A percentile compares a stretch with the other conserved stretches of the same genome.
These are phyloP conservation scores for Hiodon tergisus DNA, from an alignment of 2,113 vertebrate species.

Conservation along the genomic window DNA sequence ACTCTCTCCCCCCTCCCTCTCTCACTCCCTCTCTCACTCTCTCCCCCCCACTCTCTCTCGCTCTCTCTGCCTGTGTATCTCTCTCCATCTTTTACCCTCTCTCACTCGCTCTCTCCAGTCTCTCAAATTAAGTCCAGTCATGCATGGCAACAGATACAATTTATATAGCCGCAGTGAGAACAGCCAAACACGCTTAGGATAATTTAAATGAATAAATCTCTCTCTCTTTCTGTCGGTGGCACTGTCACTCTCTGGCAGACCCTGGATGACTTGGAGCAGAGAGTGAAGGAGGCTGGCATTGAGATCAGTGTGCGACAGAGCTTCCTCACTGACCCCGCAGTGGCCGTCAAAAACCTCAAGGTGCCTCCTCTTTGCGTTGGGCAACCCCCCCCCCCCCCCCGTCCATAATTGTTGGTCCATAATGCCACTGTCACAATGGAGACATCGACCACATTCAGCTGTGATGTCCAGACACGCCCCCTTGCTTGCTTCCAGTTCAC, in stretches of 20 bases:
- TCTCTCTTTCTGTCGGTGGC: constrained; percentile 5
- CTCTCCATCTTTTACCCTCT: neutral
- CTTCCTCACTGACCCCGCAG: constrained; percentile 88
- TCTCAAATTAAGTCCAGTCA: neutral
- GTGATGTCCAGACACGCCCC: neutral
- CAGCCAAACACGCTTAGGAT: too few species aligned
- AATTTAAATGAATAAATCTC: too few species aligned
- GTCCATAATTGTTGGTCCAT: too few species aligned
- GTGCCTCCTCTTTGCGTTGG: constrained; percentile 50
- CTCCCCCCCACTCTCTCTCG: constrained; percentile 4
- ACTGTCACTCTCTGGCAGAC: constrained; percentile 65
- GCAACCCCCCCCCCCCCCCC: too few species aligned
- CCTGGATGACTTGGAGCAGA: constrained; percentile 85
- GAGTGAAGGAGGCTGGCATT: constrained; percentile 83
- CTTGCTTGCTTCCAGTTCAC: constrained; percentile 12
- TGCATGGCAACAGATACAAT: neutral
- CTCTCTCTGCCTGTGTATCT: constrained; percentile 4
- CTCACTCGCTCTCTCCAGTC: neutral
- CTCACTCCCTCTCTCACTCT: constrained; percentile 11
- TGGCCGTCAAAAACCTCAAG: constrained; percentile 93
- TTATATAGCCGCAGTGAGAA: neutral
- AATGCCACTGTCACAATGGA: too few species aligned
- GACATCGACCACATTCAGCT: too few species aligned
- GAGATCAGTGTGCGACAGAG: constrained; percentile 94
- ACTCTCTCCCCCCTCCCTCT: constrained; percentile 18